Base-by-base conservation (phyloP, 2,888 invertebrate genomes). In the Hemistola chrysoprasaria region DNA sequence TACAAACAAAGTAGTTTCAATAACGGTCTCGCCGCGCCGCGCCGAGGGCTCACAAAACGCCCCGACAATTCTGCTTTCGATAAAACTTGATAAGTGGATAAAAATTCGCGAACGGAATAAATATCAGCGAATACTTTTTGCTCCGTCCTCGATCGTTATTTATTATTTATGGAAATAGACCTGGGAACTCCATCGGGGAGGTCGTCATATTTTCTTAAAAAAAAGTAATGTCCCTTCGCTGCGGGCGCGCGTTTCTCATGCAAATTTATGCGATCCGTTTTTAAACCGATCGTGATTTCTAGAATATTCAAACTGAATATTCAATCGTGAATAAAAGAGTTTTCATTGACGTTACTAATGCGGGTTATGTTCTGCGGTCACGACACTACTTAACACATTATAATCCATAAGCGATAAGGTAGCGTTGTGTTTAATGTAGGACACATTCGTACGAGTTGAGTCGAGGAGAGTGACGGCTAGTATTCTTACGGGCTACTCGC, bases 101-200 rank as follows among this genome's bases (percentile, higher is more conserved):
- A 75, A 74, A 80, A 79, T 78, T 79, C 75, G 74, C 76, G 74
- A 71, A 75, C 78, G 71, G 77, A 83, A 84, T 83, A 84, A 82
- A 82, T 79, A 82, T 79, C 73, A 59, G 53, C 67, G 73, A 79
- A 75, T 79, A 82, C 81, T 81, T 78, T 81, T 72, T 77, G 78
- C 76, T 70, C 65, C 68, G 77, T 73, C 74, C 77, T 66, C 84
- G 78, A 79, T 81, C 83, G 80, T 83, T 85, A 85, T 85, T 85
- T 84, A 84, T 85, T 86, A 86, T 86, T 86, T 85, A 86, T 86
- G 85, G 85, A 86, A 84, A 86, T 86, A 81, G 79, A 82, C 76
- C 78, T 79, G 81, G 71, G 69, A 78, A 78, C 81, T 80, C 81
- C 78, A 70, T 69, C 75, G 79, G 71, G 75, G 76, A 81, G 81